A percentile compares a stretch with the other conserved stretches of the same genome.
phyloP scores from a whole-genome alignment of 2,888 invertebrate genomes.

The Cyclophora albipunctata region DNA sequence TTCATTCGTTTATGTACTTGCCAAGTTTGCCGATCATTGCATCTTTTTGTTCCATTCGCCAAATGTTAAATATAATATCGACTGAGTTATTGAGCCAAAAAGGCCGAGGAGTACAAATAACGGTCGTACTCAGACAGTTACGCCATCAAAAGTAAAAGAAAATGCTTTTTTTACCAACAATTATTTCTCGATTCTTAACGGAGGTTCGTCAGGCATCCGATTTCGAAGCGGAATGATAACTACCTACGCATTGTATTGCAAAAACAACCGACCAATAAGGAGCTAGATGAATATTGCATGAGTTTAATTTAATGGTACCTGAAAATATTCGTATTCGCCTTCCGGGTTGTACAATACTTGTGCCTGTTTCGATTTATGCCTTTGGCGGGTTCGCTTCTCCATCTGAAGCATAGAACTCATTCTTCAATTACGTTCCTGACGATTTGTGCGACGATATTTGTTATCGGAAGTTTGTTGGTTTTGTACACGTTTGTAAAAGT shows the following conservation, averaged over 20 bases:
- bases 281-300: slow-evolving; percentile 19
- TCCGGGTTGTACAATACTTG: slow-evolving; percentile 37
- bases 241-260: slow-evolving; percentile 20
- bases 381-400: slow-evolving; percentile 29
- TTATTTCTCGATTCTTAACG: not conserved
- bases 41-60: too few species aligned
- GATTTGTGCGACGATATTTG: too few species aligned
- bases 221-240: slow-evolving; percentile 5
- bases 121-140: too few species aligned
- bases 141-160: too few species aligned
- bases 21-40: too few species aligned
- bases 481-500: too few species aligned
- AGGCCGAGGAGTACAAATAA: too few species aligned
- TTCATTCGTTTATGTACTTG: too few species aligned
- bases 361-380: slow-evolving; percentile 36
- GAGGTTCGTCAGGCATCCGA: not conserved
- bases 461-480: too few species aligned
- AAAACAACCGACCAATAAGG: slow-evolving; percentile 14
- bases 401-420: slow-evolving; percentile 37
- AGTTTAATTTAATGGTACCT: slow-evolving; percentile 30
- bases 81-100: too few species aligned
- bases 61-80: too few species aligned
- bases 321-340: slow-evolving; percentile 54
- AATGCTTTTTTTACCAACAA: too few species aligned
- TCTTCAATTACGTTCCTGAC: slow-evolving; percentile 7